Evolutionary conservation across 2,888 invertebrate species (phyloP).

Genomic region (Coenonympha arcania): DNA sequence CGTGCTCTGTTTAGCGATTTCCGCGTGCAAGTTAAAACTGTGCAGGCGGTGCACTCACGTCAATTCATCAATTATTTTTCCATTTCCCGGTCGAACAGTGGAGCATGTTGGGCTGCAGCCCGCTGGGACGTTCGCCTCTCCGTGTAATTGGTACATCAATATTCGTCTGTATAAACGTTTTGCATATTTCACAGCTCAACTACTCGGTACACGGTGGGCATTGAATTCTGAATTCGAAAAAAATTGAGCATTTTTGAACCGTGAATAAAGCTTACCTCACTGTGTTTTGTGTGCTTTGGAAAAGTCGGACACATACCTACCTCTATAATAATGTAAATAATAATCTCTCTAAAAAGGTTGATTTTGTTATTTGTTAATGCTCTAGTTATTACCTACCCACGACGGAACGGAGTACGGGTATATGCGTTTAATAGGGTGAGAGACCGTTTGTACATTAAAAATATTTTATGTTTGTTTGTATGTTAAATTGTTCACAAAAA

Average conservation of each 20-base stretch:
- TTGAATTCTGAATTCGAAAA: neutral
- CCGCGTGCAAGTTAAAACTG: slow-evolving; percentile 29
- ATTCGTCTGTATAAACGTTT: slow-evolving; percentile 42
- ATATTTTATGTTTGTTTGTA: too few relatives aligned
- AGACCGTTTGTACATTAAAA: too few relatives aligned
- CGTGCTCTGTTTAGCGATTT: slow-evolving; percentile 3
- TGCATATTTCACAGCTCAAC: slow-evolving; percentile 45
- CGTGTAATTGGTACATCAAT: slow-evolving; percentile 55
- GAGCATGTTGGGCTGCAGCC: slow-evolving; percentile 15
- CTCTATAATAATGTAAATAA: too few relatives aligned
- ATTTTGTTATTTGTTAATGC: too few relatives aligned
- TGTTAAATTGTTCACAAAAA: too few relatives aligned
- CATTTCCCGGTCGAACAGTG: slow-evolving; percentile 28
- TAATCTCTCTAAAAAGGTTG: too few relatives aligned
- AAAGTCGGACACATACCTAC: too few relatives aligned
- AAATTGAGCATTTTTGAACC: neutral
- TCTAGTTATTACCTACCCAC: too few relatives aligned
- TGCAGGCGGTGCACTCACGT: slow-evolving; percentile 35
- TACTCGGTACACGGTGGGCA: slow-evolving; percentile 24
- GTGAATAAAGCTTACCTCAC: too few relatives aligned
- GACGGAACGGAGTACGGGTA: too few relatives aligned
- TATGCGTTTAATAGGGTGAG: too few relatives aligned
- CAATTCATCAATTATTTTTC: slow-evolving; percentile 46
- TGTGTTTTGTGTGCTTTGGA: too few relatives aligned
- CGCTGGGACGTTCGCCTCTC: slow-evolving; percentile 35